Evolutionary conservation across 2,797 vertebrate genomes (phyloP), one percentile per base, ranked within the genome.

Genomic region (Moxostoma hubbsi): DNA sequence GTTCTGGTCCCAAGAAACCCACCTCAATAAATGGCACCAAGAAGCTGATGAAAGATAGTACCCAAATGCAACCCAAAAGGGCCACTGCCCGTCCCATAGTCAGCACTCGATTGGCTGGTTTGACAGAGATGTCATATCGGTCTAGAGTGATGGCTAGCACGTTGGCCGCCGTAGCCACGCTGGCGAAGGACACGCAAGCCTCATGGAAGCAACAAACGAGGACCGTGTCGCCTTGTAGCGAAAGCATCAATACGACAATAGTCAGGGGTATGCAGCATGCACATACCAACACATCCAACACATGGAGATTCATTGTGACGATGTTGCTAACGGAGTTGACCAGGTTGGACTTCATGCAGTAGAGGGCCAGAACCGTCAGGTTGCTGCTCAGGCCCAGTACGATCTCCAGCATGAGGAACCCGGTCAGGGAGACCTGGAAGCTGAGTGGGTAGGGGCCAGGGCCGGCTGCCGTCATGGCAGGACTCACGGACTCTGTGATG

Each of bases 241-340:
- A 95, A 85, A 98, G 94, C 82, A 98, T 92, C 75, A 97, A 91
- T 84, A 97, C 95, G 84, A 95, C 96, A 9, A 94, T 93, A 73
- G 97, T 98, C 89, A 98, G 92, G 55, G 97, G 97, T 88, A 98
- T 96, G 89, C 97, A 98, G 90, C 96, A 95, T 65, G 97, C 90
- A 85, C 97, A 98, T 86, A 99, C 96, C 91, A 97, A 89, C 89
- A 97, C 96, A 88, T 98, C 97, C 73, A 99, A 93, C 86, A 98
- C 96, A 79, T 98, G 97, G 84, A 99, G 94, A 90, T 97, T 98
- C 95, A 99, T 96, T 81, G 97, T 99, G 90, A 98, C 96, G 87
- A 98, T 96, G 92, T 97, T 98, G 93, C 97, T 97, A 87, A 98
- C 96, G 4, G 97, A 98, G 90, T 96, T 97, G 93, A 98, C 95